Percentiles rank a stretch among this genome's conserved stretches.
Conservation (phyloP, 2,888 invertebrate species). For the Polyommatus iphigenia region DNA sequence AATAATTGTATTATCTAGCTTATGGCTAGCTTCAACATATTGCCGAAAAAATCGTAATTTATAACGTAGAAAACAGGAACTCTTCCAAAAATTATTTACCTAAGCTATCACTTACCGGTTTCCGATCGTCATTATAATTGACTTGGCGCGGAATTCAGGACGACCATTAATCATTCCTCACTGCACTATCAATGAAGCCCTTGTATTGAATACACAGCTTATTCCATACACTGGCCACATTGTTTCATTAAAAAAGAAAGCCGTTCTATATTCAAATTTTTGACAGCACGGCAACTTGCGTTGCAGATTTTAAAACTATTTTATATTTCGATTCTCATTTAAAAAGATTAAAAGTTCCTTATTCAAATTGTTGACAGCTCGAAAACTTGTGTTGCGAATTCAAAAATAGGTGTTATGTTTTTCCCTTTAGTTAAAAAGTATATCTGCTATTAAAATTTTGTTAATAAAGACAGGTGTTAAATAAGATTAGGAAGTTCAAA, state of each 20-base stretch:
- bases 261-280: not conserved
- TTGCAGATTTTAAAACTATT: not conserved
- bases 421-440: not conserved
- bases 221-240: not conserved
- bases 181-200: constrained; percentile 63
- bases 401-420: not conserved
- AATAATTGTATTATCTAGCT: no score
- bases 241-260: constrained; percentile 6
- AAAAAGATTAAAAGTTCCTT: not conserved
- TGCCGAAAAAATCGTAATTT: no score
- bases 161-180: constrained; percentile 62
- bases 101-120: not conserved
- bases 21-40: no score
- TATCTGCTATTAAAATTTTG: not conserved
- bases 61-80: no score
- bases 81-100: not conserved
- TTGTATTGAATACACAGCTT: constrained; percentile 49
- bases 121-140: constrained; percentile 32
- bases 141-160: constrained; percentile 47
- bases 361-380: not conserved
- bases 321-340: not conserved
- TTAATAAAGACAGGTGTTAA: not conserved
- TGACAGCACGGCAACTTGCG: not conserved
- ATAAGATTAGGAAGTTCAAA: constrained; percentile 1
- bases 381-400: not conserved